phyloP scores from a whole-genome alignment of 2,113 vertebrate genomes.

The Campylomormyrus tamandua region DNA sequence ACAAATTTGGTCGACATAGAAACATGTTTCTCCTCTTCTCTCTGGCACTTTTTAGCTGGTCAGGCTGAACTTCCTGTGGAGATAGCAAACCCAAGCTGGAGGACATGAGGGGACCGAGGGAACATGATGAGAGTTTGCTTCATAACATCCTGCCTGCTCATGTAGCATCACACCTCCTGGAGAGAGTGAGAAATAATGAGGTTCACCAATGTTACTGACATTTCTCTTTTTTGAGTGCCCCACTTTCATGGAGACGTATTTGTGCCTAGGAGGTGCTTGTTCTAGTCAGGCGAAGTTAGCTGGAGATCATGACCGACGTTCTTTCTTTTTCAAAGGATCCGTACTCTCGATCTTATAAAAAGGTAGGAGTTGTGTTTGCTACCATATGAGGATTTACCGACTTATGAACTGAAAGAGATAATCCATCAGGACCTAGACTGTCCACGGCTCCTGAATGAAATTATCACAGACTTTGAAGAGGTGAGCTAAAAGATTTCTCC shows the following conservation, averaged over 20 bases:
- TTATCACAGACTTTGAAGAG: conserved; percentile 93
- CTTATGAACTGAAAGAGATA: conserved; percentile 87
- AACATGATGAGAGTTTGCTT: conserved; percentile 90
- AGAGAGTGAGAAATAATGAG: conserved; percentile 84
- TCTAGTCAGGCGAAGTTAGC: neutral
- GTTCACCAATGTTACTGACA: conserved; percentile 46
- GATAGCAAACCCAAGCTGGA: conserved; percentile 93
- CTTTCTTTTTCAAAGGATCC: conserved; percentile 64
- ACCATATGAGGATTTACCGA: conserved; percentile 89
- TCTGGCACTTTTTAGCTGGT: conserved; percentile 68
- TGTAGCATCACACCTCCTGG: conserved; percentile 83
- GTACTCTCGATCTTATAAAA: conserved; percentile 90
- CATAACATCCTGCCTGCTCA: conserved; percentile 90
- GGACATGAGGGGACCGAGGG: conserved; percentile 87
- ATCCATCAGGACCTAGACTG: conserved; percentile 90
- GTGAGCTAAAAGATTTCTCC: conserved; percentile 48
- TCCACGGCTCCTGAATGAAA: conserved; percentile 86
- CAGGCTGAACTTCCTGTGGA: conserved; percentile 90
- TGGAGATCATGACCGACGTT: neutral
- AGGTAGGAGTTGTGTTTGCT: conserved; percentile 94
- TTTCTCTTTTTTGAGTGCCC: conserved; percentile 12
- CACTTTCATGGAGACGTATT: neutral
- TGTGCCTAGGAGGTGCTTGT: neutral
- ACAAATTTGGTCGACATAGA: neutral
- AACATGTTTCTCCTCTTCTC: neutral